Conservation (phyloP, 2,888 invertebrate genomes). For the Coelinius sp. region DNA sequence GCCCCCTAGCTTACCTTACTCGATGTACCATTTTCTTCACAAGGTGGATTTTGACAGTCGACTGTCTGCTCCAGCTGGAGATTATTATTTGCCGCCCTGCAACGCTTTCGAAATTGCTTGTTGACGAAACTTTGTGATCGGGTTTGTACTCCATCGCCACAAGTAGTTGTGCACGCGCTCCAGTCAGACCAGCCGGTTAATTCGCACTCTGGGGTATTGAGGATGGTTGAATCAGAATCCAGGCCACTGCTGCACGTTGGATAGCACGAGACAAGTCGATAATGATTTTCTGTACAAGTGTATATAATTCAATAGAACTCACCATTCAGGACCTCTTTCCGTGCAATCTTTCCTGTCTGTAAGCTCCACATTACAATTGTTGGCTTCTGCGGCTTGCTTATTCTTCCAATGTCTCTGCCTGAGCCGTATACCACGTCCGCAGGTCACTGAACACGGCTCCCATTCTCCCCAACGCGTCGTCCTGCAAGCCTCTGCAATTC, state of each 20-base stretch:
- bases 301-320: slow-evolving; percentile 41
- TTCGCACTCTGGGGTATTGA: slow-evolving; percentile 74
- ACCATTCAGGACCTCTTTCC: slow-evolving; percentile 59
- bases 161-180: slow-evolving; percentile 87
- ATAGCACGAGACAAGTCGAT: no score
- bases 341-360: slow-evolving; percentile 56
- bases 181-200: slow-evolving; percentile 84
- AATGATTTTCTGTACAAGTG: no score
- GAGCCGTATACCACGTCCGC: slow-evolving; percentile 90
- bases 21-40: slow-evolving; percentile 47
- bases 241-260: not conserved
- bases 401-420: slow-evolving; percentile 80
- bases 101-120: slow-evolving; percentile 61
- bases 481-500: slow-evolving; percentile 85
- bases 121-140: slow-evolving; percentile 80
- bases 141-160: slow-evolving; percentile 89
- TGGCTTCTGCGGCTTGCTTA: slow-evolving; percentile 73
- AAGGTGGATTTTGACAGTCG: slow-evolving; percentile 58
- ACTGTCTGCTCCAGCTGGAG: slow-evolving; percentile 59
- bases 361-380: slow-evolving; percentile 73
- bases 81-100: slow-evolving; percentile 49
- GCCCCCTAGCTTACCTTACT: slow-evolving; percentile 69
- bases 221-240: not conserved
- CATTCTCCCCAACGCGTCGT: slow-evolving; percentile 83
- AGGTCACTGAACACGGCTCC: slow-evolving; percentile 87